Conservation (phyloP, 2,113 vertebrate genomes). For the Phrynosoma blainvillii region DNA sequence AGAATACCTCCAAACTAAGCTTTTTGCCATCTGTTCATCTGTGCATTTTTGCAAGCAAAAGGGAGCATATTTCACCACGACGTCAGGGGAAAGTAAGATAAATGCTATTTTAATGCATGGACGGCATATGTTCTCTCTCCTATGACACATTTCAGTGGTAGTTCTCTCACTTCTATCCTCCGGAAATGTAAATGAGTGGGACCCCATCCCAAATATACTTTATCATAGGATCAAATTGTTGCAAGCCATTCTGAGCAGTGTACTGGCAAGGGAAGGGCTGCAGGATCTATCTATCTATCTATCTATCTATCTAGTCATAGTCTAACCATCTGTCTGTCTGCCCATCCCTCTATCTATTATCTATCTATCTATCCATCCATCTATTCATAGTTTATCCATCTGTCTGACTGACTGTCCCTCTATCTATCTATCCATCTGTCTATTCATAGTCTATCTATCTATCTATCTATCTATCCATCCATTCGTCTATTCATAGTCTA, state of each 20-base stretch:
- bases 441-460: too few relatives aligned
- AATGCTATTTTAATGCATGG: slow-evolving; percentile 74
- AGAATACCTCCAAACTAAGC: slow-evolving; percentile 75
- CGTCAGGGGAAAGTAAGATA: slow-evolving; percentile 74
- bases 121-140: slow-evolving; percentile 74
- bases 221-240: background rate
- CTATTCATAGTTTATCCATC: too few relatives aligned
- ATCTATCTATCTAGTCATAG: too few relatives aligned
- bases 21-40: slow-evolving; percentile 77
- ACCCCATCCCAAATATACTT: background rate
- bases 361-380: too few relatives aligned
- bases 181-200: slow-evolving; percentile 31
- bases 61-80: slow-evolving; percentile 75
- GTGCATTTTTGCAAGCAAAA: slow-evolving; percentile 75
- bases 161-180: slow-evolving; percentile 56
- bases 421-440: too few relatives aligned
- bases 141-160: slow-evolving; percentile 57
- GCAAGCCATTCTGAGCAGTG: background rate
- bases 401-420: too few relatives aligned
- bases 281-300: background rate
- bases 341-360: too few relatives aligned
- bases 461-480: too few relatives aligned
- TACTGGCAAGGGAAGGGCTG: background rate
- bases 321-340: too few relatives aligned
- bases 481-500: too few relatives aligned